Evolutionary conservation across 2,888 invertebrate species (phyloP).

Genomic region (Busseola fusca): DNA sequence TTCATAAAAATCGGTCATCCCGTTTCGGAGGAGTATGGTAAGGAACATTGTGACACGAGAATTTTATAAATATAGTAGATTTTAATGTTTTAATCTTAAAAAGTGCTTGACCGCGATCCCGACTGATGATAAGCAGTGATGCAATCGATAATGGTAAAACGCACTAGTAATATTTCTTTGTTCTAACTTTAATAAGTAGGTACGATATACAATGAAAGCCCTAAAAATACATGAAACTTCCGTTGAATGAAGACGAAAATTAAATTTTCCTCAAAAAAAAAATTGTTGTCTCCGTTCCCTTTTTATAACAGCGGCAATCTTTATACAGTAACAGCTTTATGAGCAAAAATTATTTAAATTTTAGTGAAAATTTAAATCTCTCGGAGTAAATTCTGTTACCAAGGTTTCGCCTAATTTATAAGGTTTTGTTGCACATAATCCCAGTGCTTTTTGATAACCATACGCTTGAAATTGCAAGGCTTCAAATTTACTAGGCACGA

Average conservation of each 20-base stretch:
- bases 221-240: not conserved
- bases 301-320: constrained; percentile 26
- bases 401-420: constrained; percentile 1
- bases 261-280: not conserved
- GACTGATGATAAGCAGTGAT: too few species aligned
- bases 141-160: too few species aligned
- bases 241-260: constrained; percentile 9
- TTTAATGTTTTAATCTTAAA: too few species aligned
- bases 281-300: constrained; percentile 5
- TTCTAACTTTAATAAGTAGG: not conserved
- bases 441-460: not conserved
- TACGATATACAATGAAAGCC: constrained; percentile 1
- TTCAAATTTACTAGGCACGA: not conserved
- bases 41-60: too few species aligned
- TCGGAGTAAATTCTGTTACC: not conserved
- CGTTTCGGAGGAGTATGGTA: too few species aligned
- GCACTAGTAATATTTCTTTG: not conserved
- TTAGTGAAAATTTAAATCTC: constrained; percentile 7
- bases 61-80: too few species aligned
- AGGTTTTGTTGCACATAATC: not conserved
- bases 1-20: too few species aligned
- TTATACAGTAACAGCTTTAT: constrained; percentile 8
- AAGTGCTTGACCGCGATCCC: too few species aligned
- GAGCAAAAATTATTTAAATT: constrained; percentile 7
- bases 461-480: not conserved